Percentiles rank a stretch among this genome's conserved stretches.
Evolutionary conservation across 2,113 vertebrate genomes (phyloP).

Genomic region (Herpailurus yagouaroundi): DNA sequence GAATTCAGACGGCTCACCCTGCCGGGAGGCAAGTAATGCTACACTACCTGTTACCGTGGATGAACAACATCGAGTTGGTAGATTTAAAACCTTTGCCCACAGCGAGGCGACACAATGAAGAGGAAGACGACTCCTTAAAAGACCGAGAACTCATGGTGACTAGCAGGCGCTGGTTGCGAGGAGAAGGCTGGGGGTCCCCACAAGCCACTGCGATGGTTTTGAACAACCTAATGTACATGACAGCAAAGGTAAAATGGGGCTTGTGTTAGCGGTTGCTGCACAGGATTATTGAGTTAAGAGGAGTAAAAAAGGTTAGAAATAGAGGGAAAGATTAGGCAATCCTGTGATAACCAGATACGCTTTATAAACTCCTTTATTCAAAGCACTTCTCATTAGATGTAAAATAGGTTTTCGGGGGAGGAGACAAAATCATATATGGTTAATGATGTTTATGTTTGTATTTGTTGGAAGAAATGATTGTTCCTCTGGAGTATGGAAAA

Average conservation of each 20-base stretch:
- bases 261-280: neutral
- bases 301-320: neutral
- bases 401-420: neutral
- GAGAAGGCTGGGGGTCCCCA: constrained; percentile 98
- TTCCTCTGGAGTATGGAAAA: neutral
- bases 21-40: constrained; percentile 98
- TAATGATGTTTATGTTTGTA: neutral
- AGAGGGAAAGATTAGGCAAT: neutral
- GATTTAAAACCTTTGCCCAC: constrained; percentile 93
- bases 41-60: constrained; percentile 98
- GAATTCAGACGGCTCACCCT: constrained; percentile 97
- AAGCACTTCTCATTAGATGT: neutral
- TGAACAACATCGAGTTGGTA: constrained; percentile 98
- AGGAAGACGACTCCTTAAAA: constrained; percentile 91
- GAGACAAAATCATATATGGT: neutral
- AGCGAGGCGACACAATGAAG: constrained; percentile 89
- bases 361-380: neutral
- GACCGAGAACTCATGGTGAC: constrained; percentile 97
- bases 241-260: constrained; percentile 92
- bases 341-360: neutral
- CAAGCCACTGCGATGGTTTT: constrained; percentile 98
- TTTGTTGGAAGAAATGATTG: neutral
- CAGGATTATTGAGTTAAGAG: neutral
- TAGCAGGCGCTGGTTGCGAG: constrained; percentile 95
- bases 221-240: constrained; percentile 99